Conservation (phyloP, 2,888 invertebrate species). For the Diarsia brunnea region DNA sequence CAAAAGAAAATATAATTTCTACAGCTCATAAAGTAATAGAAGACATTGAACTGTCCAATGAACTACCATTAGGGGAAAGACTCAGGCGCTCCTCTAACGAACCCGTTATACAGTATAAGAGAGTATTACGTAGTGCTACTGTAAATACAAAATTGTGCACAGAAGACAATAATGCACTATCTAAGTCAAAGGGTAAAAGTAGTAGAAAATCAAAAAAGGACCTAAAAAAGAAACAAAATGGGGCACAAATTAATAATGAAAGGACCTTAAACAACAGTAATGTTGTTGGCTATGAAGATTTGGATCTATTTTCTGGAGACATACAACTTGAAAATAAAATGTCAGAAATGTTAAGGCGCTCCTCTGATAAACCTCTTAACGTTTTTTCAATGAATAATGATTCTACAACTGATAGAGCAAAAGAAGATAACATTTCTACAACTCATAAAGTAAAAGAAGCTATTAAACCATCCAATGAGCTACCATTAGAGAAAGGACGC, state of each 20-base stretch:
- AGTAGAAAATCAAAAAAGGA: conserved; percentile 9
- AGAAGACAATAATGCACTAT: conserved; percentile 35
- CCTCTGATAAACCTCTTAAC: neutral
- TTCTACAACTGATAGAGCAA: neutral
- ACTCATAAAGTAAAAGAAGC: neutral
- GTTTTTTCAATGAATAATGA: neutral
- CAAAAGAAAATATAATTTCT: conserved; percentile 14
- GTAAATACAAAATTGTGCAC: conserved; percentile 23
- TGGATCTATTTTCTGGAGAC: conserved; percentile 70
- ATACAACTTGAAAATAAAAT: conserved; percentile 24
- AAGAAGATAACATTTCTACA: neutral
- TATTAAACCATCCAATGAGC: conserved; percentile 21
- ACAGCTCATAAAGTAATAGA: neutral
- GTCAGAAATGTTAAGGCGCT: neutral
- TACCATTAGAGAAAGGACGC: conserved; percentile 60
- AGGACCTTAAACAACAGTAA: conserved; percentile 6
- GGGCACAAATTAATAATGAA: conserved; percentile 1
- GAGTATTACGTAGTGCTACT: conserved; percentile 76
- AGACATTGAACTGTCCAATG: conserved; percentile 12
- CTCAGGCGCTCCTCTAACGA: conserved; percentile 70
- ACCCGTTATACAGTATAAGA: conserved; percentile 53
- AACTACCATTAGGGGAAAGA: conserved; percentile 58
- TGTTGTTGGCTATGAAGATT: conserved; percentile 69
- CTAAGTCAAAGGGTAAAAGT: conserved; percentile 9
- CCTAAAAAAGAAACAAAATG: conserved; percentile 7